Conservation (phyloP, 2,888 invertebrate species). For the Heliconius charithonia region DNA sequence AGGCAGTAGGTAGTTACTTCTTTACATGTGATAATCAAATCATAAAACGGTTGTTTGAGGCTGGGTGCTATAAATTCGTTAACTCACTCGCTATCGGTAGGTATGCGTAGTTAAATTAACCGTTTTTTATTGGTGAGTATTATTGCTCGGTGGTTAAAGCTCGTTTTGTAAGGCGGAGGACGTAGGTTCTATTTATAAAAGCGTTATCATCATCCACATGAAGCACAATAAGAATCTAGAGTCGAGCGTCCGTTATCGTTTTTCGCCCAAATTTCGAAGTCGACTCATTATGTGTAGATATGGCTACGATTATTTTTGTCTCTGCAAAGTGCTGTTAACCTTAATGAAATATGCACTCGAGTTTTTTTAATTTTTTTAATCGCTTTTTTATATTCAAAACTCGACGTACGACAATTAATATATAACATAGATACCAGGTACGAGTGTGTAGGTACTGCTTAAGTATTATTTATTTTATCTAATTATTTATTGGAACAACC, state of each 20-base stretch:
- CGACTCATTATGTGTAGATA: too few relatives aligned
- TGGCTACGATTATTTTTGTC: too few relatives aligned
- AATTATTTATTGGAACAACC: constrained; percentile 1
- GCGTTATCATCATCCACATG: background rate
- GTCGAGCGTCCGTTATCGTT: too few relatives aligned
- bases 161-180: background rate
- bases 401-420: background rate
- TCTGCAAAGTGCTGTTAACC: too few relatives aligned
- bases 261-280: too few relatives aligned
- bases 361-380: background rate
- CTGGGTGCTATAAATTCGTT: constrained; percentile 9
- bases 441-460: background rate
- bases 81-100: background rate
- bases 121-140: background rate
- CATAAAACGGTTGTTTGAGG: constrained; percentile 19
- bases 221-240: too few relatives aligned
- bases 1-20: background rate
- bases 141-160: background rate
- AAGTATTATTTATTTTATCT: background rate
- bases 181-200: background rate
- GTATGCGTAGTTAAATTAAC: background rate
- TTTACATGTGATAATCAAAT: constrained; percentile 19
- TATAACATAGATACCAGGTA: background rate
- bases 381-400: background rate
- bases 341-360: background rate